These are phyloP conservation scores for Acipenser transmontanus DNA, from an alignment of 2,797 vertebrate genomes.

Conservation along the genomic window DNA sequence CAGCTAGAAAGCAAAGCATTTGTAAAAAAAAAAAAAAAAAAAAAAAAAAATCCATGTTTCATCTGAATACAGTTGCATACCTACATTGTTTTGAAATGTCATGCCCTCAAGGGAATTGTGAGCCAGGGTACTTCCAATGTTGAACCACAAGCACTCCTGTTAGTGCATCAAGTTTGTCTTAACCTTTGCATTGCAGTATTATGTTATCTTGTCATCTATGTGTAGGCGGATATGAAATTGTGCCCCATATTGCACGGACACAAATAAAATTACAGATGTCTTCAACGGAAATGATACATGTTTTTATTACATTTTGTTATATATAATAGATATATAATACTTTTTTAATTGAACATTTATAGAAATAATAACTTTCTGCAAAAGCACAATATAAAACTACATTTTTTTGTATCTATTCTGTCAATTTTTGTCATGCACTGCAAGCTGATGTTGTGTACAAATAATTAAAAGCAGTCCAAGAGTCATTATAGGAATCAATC, in stretches of 20 bases:
- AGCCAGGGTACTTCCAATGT: constrained; percentile 5
- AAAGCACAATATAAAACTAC: no score
- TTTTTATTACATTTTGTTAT: not conserved
- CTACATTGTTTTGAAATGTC: constrained; percentile 18
- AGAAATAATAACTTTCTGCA: no score
- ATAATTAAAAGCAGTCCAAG: no score
- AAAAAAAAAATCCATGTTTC: no score
- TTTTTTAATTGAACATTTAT: no score
- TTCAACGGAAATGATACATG: constrained; percentile 7
- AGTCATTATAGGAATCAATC: no score
- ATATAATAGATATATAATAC: not conserved
- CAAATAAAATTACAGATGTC: not conserved
- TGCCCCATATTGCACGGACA: not conserved
- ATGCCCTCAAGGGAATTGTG: not conserved
- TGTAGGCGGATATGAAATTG: not conserved
- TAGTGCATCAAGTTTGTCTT: constrained; percentile 8
- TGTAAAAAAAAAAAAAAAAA: no score
- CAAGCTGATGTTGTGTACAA: no score
- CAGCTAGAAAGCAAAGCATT: constrained; percentile 19
- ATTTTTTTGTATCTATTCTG: no score
- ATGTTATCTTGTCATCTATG: not conserved
- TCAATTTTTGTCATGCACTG: no score
- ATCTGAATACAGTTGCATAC: no score
- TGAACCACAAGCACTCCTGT: constrained; percentile 1
- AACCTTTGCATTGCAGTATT: constrained; percentile 10